Conservation (phyloP, 2,113 vertebrate genomes). For the Vicugna pacos region DNA sequence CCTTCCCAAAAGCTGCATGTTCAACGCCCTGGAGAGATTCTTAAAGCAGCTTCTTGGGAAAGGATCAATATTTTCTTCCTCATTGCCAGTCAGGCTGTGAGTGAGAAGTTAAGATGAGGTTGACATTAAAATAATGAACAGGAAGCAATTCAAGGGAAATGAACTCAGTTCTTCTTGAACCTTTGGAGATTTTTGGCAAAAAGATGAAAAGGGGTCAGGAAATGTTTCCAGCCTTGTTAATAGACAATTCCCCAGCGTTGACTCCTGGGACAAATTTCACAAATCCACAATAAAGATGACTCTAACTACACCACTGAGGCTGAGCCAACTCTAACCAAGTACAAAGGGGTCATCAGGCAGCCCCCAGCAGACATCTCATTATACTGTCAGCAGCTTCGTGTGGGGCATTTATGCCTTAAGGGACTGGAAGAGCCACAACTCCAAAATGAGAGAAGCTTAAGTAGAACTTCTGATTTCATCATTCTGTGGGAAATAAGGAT, state of each 20-base stretch:
- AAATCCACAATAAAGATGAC: not conserved
- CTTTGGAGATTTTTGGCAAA: constrained; percentile 43
- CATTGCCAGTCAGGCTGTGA: constrained; percentile 40
- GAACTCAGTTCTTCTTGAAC: constrained; percentile 57
- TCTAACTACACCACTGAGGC: not conserved
- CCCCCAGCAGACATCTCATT: not conserved
- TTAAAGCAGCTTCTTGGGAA: constrained; percentile 47
- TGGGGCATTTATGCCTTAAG: not conserved
- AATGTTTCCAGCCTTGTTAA: not conserved
- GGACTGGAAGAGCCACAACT: not conserved
- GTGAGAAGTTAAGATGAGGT: constrained; percentile 38
- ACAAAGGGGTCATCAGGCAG: not conserved
- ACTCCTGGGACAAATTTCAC: not conserved
- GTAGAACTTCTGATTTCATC: not conserved
- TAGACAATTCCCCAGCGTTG: constrained; percentile 3
- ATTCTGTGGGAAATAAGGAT: not conserved
- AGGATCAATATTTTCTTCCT: constrained; percentile 65
- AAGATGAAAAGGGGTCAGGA: constrained; percentile 60
- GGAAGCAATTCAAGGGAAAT: constrained; percentile 21
- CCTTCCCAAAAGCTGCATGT: not conserved
- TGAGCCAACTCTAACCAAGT: not conserved
- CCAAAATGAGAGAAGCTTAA: not conserved
- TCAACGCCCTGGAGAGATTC: not conserved
- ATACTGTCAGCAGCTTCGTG: not conserved
- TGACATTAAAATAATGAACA: constrained; percentile 69